Evolutionary conservation across 2,113 vertebrate genomes (phyloP).

Genomic region (Cyanoderma ruficeps): DNA sequence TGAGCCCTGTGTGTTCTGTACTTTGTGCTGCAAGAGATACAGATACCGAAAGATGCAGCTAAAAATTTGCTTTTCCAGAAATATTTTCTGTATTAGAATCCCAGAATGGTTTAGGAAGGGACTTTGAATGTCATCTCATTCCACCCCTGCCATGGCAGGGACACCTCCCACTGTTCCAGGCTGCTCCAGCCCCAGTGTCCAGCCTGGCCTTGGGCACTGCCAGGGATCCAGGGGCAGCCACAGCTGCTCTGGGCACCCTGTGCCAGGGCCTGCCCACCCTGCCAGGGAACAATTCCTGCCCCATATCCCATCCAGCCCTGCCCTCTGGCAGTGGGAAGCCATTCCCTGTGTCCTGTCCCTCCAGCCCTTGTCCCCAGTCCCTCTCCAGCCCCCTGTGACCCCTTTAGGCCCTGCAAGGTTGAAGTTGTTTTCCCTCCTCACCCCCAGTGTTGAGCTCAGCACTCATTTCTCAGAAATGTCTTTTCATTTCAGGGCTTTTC

Average conservation of each 20-base stretch:
- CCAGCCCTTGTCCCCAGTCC: background rate
- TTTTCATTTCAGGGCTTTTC: background rate
- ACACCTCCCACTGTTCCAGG: background rate
- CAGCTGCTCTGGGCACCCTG: background rate
- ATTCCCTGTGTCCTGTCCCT: background rate
- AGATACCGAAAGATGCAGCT: background rate
- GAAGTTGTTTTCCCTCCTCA: background rate
- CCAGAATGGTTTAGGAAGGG: background rate
- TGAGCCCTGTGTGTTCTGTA: fast-evolving
- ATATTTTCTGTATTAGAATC: background rate
- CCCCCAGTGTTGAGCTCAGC: background rate
- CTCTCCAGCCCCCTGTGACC: background rate
- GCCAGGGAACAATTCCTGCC: background rate
- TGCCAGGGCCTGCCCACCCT: background rate
- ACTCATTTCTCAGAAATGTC: background rate
- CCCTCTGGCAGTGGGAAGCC: background rate
- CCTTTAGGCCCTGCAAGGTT: background rate
- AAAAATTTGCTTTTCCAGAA: background rate
- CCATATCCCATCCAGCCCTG: fast-evolving
- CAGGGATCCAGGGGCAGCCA: background rate
- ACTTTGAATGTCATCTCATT: fast-evolving
- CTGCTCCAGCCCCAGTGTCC: background rate
- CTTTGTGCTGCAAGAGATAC: background rate
- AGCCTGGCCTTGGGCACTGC: background rate
- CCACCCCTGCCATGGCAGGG: background rate